Conservation (phyloP, 2,888 invertebrate genomes). For the Drosophila nr. fundita region DNA sequence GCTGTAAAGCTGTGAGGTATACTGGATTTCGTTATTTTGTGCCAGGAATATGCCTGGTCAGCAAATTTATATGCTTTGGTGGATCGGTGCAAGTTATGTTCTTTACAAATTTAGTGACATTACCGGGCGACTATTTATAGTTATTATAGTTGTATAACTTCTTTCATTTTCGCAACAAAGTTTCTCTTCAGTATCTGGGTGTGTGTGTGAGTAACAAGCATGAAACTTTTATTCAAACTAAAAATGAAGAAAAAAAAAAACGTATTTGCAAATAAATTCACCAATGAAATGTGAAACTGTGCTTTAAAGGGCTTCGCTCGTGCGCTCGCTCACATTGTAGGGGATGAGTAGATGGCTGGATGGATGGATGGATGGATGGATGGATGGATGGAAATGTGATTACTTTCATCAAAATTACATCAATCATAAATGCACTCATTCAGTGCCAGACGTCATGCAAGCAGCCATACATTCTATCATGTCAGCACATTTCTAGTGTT, state of each 20-base stretch:
- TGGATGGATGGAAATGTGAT: slow-evolving; percentile 50
- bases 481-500: slow-evolving; percentile 70
- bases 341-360: neutral
- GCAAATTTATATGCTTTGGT: neutral
- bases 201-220: slow-evolving; percentile 60
- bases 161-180: slow-evolving; percentile 74
- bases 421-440: slow-evolving; percentile 80
- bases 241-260: slow-evolving; percentile 5
- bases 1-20: neutral
- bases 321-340: slow-evolving; percentile 10
- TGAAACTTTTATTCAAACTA: slow-evolving; percentile 51
- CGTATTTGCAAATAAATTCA: slow-evolving; percentile 55
- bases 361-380: slow-evolving; percentile 41
- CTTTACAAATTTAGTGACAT: neutral
- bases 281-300: slow-evolving; percentile 68
- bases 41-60: neutral
- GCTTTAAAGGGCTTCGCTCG: slow-evolving; percentile 59
- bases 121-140: neutral
- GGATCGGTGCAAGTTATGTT: neutral
- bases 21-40: neutral
- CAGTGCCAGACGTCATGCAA: slow-evolving; percentile 46
- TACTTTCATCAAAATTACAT: slow-evolving; percentile 78
- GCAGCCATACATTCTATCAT: slow-evolving; percentile 55
- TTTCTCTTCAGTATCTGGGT: slow-evolving; percentile 54
- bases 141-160: slow-evolving; percentile 75